Evolutionary conservation across 2,113 vertebrate species (phyloP).

Genomic region (Coptodon rendalli): DNA sequence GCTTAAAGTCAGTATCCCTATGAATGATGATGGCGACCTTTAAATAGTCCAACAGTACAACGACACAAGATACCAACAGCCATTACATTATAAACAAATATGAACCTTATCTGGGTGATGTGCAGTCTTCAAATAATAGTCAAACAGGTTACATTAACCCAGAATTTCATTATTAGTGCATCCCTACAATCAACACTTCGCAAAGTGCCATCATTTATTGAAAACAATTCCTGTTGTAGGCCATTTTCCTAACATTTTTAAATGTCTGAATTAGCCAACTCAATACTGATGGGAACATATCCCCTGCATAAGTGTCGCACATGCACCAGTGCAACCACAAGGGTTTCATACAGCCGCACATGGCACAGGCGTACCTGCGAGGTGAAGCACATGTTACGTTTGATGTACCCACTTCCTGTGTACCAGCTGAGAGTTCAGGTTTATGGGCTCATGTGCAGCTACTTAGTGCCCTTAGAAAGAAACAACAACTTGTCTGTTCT

Average conservation of each 20-base stretch:
- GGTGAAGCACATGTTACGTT: neutral
- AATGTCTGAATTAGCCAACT: neutral
- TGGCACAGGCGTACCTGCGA: neutral
- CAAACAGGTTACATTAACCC: neutral
- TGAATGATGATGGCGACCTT: accelerated
- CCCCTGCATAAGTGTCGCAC: neutral
- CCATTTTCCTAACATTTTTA: neutral
- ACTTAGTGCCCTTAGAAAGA: neutral
- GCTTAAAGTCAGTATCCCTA: neutral
- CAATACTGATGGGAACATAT: neutral
- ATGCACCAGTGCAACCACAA: neutral
- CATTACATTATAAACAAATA: neutral
- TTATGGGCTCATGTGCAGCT: neutral
- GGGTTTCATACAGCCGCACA: neutral
- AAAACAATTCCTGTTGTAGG: neutral
- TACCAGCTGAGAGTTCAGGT: neutral
- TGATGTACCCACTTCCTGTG: constrained; percentile 11
- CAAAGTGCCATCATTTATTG: neutral
- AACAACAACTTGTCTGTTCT: neutral
- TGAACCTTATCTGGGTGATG: neutral
- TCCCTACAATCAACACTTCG: neutral
- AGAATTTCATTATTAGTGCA: neutral
- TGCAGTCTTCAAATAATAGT: neutral
- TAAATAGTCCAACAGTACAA: neutral
- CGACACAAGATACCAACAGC: neutral